Base-by-base conservation (phyloP, 2,797 vertebrate genomes). In the Hippoglossus hippoglossus region DNA sequence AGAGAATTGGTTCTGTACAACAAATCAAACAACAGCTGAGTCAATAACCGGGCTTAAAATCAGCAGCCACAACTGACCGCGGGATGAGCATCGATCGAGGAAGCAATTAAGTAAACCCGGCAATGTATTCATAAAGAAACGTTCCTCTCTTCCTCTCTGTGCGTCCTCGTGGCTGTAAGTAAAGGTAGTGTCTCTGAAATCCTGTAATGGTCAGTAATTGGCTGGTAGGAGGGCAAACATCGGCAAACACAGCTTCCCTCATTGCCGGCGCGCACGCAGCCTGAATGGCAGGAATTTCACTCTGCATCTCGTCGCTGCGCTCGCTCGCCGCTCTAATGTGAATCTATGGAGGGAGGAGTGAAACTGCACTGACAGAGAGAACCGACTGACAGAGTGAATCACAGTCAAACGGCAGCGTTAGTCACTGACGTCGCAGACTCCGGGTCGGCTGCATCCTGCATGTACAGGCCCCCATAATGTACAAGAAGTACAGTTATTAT, bases 61-160 rank as follows among this genome's bases (percentile, higher is more conserved):
- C 90, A 84, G 78, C 82, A 79, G 73, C 85, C 79, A 79, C 65
- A 56, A 72, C 84, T 81, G 89, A 88, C 90, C 85, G 57, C 86
- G 63, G 80, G 64, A 82, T 52, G 21, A 69, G 67, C 76, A 91
- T 93, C 78, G 84, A 92, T 89, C 74, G 61, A 87, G 90, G 89
- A 91, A 85, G 85, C 90, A 92, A 93, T 93, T 92, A 93, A 90
- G 83, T 74, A 87, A 82, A 77, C 73, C 67, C 85, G 81, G 82
- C 75, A 66, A 77, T 87, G 84, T 86, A 89, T 89, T 91, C 78
- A 82, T 83, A 75, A 73, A 82, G 55, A 70, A 84, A 78, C 67
- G 63, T 73, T 78, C 79, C 77, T 79, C 69, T 62, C 67, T 50
- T 61, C 25, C 51, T 58, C 64, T 79, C 73, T 63, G 34, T 72